Conservation (phyloP, 2,113 vertebrate species). For the Sula dactylatra region DNA sequence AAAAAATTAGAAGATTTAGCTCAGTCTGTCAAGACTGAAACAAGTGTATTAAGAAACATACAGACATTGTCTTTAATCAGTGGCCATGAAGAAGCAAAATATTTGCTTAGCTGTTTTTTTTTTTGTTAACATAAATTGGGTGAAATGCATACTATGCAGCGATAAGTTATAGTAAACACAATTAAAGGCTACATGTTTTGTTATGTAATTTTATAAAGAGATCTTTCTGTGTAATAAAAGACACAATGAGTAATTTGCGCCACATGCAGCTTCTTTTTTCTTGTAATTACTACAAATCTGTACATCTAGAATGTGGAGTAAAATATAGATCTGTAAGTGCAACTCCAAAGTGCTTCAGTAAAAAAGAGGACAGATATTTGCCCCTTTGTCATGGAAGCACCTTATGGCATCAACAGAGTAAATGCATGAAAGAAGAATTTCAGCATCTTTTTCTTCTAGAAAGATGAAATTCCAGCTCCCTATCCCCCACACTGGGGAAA, state of each 20-base stretch:
- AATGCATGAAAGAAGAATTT: neutral
- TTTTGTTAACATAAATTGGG: neutral
- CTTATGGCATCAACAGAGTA: neutral
- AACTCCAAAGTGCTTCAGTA: neutral
- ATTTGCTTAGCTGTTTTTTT: neutral
- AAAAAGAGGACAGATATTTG: neutral
- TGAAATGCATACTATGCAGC: neutral
- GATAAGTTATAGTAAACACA: neutral
- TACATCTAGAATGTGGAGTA: neutral
- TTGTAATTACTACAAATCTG: neutral
- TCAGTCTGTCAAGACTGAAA: neutral
- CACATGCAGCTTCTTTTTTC: neutral
- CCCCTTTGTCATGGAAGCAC: neutral
- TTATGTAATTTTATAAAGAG: neutral
- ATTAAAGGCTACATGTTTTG: neutral
- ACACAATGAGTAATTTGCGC: neutral
- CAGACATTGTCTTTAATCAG: neutral
- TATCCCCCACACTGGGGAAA: fast-evolving
- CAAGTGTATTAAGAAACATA: neutral
- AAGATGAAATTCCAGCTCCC: neutral
- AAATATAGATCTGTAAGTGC: neutral
- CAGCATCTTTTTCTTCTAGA: neutral
- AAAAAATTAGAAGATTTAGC: neutral
- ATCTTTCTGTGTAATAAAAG: neutral
- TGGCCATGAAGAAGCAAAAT: neutral